Evolutionary conservation across 2,888 invertebrate species (phyloP).

Genomic region (Ennomos quercinarius): DNA sequence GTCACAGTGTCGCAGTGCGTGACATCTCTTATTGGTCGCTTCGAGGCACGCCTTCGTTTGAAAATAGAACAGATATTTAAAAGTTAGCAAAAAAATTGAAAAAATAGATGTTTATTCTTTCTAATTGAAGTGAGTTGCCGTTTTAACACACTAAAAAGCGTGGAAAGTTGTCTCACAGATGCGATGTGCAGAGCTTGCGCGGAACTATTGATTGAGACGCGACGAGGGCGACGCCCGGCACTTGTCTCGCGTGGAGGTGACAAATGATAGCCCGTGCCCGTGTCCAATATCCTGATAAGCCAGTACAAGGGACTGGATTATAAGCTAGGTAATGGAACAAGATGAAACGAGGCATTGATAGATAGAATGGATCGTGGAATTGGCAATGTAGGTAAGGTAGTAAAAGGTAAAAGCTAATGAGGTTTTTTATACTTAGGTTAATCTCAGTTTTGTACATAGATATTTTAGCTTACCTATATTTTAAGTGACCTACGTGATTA

Average conservation of each 20-base stretch:
- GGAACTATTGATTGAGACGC: constrained; percentile 72
- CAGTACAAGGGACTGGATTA: constrained; percentile 3
- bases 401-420: background rate
- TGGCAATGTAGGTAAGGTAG: background rate
- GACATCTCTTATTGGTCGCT: constrained; percentile 72
- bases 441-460: too few species aligned
- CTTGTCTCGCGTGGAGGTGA: constrained; percentile 56
- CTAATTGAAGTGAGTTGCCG: background rate
- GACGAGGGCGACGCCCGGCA: constrained; percentile 57
- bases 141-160: background rate
- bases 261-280: constrained; percentile 49
- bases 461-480: too few species aligned
- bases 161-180: constrained; percentile 45
- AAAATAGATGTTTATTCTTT: constrained; percentile 11
- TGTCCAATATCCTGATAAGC: constrained; percentile 20
- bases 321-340: constrained; percentile 10
- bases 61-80: constrained; percentile 32
- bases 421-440: too few species aligned
- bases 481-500: too few species aligned
- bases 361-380: background rate
- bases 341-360: background rate
- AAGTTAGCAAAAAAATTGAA: constrained; percentile 13
- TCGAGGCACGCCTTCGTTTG: constrained; percentile 62
- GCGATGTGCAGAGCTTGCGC: constrained; percentile 63
- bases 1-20: constrained; percentile 79